A percentile compares a stretch with the other conserved stretches of the same genome.
Conservation (phyloP, 2,797 vertebrate species). For the Xiphophorus birchmanni region DNA sequence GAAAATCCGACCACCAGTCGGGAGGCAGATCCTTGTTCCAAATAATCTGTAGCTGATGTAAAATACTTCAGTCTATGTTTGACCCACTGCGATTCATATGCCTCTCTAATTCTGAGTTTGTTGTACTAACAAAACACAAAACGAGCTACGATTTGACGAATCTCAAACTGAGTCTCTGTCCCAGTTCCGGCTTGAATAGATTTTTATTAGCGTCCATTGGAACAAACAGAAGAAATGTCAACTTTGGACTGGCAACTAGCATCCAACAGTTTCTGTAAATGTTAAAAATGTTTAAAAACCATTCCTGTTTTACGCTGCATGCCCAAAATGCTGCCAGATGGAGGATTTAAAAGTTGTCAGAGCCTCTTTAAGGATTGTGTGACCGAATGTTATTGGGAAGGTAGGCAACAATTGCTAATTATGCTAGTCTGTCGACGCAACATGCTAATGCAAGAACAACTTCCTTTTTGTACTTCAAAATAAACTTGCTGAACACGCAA, state of each 20-base stretch:
- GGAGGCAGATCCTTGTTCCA: not conserved
- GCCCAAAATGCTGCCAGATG: not conserved
- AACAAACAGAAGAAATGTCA: too few species aligned
- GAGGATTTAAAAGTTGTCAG: not conserved
- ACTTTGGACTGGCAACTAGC: too few species aligned
- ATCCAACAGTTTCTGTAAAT: too few species aligned
- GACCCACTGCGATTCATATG: not conserved
- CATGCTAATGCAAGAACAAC: not conserved
- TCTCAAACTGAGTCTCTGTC: not conserved
- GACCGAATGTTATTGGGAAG: too few species aligned
- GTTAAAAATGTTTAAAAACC: too few species aligned
- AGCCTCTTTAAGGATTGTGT: not conserved
- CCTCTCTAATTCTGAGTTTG: not conserved
- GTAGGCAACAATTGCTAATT: not conserved
- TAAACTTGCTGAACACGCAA: not conserved
- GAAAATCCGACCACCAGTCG: not conserved
- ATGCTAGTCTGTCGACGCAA: not conserved
- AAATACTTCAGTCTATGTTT: not conserved
- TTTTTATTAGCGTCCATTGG: not conserved
- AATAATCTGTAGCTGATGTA: not conserved
- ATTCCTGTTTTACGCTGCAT: not conserved
- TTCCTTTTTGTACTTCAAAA: not conserved
- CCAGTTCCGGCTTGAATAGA: not conserved
- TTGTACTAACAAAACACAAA: not conserved
- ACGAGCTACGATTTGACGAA: not conserved